Evolutionary conservation across 2,797 vertebrate species (phyloP).

Genomic region (Leucoraja ocellata): DNA sequence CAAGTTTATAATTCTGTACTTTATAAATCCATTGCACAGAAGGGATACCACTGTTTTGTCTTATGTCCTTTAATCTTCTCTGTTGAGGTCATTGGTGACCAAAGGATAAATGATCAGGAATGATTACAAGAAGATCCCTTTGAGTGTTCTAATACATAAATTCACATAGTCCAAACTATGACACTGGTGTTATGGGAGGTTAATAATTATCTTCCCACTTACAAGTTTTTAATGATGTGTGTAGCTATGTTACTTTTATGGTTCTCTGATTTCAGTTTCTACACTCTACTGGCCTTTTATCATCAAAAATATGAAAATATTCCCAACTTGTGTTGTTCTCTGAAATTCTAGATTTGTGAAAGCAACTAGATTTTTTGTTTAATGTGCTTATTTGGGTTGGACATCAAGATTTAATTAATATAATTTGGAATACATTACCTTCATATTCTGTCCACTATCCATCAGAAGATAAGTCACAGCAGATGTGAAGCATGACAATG

Average conservation of each 20-base stretch:
- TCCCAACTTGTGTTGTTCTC: not conserved
- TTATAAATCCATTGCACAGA: slow-evolving; percentile 9
- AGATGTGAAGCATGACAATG: too few relatives aligned
- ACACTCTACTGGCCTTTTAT: not conserved
- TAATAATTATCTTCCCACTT: not conserved
- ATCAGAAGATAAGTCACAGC: not conserved
- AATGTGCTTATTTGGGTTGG: not conserved
- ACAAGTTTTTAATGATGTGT: not conserved
- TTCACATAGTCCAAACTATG: not conserved
- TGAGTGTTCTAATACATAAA: not conserved
- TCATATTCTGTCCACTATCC: not conserved
- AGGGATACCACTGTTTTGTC: not conserved
- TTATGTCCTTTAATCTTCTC: slow-evolving; percentile 17
- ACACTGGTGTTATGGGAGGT: not conserved
- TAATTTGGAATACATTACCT: not conserved
- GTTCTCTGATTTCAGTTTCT: slow-evolving; percentile 23
- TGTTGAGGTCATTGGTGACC: not conserved
- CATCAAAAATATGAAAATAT: not conserved
- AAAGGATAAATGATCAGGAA: not conserved
- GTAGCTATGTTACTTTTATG: slow-evolving; percentile 11
- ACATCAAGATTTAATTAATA: not conserved
- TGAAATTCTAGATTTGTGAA: not conserved
- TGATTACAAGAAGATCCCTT: slow-evolving; percentile 30
- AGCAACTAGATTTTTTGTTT: not conserved
- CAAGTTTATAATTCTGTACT: slow-evolving; percentile 33